phyloP scores from a whole-genome alignment of 2,113 vertebrate genomes.

The Neolamprologus falcicula region DNA sequence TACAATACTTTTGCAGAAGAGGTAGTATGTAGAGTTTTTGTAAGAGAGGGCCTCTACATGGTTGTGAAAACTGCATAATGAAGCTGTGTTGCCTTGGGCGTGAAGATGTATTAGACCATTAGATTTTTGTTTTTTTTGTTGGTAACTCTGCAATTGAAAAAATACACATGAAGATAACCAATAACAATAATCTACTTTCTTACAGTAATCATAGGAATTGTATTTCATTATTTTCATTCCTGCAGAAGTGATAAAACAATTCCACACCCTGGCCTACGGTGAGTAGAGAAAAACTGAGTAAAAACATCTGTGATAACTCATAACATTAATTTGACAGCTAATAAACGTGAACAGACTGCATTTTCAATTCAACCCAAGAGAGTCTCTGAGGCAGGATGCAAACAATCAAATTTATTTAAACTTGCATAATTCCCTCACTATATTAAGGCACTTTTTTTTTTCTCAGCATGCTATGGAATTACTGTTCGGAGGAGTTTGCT shows the following conservation, averaged over 20 bases:
- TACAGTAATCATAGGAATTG: not conserved
- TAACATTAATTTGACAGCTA: not conserved
- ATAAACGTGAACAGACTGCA: constrained; percentile 14
- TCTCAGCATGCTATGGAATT: constrained; percentile 8
- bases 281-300: not conserved
- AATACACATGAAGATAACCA: not conserved
- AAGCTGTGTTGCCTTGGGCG: not conserved
- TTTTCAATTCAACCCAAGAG: constrained; percentile 10
- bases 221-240: not conserved
- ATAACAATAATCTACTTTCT: not conserved
- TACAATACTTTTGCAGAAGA: not conserved
- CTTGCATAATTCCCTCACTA: not conserved
- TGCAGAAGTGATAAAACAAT: not conserved
- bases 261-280: not conserved
- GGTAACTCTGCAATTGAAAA: not conserved
- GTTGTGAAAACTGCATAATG: not conserved
- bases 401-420: constrained; percentile 16
- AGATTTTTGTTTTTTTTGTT: not conserved
- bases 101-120: not conserved
- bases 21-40: not conserved
- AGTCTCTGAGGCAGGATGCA: constrained; percentile 3
- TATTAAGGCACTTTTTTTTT: not conserved
- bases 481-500: not conserved
- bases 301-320: not conserved
- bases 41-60: not conserved